Base-by-base conservation (phyloP, 2,888 invertebrate species). In the Clostera curtula region DNA sequence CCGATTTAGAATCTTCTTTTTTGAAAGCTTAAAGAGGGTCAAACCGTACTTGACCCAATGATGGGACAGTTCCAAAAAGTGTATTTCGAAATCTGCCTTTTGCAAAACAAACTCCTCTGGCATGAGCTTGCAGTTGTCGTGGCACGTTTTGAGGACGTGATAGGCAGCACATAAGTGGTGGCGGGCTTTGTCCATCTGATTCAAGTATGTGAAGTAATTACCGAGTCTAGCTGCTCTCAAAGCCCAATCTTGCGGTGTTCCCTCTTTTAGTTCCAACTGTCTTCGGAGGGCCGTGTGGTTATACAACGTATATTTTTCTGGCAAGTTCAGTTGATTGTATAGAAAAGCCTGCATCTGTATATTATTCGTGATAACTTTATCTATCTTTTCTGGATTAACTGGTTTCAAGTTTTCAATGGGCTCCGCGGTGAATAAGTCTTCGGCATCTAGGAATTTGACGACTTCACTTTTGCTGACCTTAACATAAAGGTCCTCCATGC, bases 91-190 rank as follows among this genome's bases (percentile, higher is more conserved):
- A 33, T 70, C 63, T 28, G 80, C 63, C 40, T 72, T 72, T 45
- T 72, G 70, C 3, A 65, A 31, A 1, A 80, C 57, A 31, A 80
- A 77, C 36, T 82, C 76, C 47, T 75, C 73, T 1, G 82, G 77
- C 40, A 77, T 66, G 5, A 82, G 66, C 34, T 77, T 76, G 40
- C 84, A 75, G 36, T 82, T 79, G 20, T 80, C 77, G 49, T 87
- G 87, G 42, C 87, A 82, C 4, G 85, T 83, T 28, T 83, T 69
- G 19, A 89, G 55, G 5, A 89, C 80, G 36, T 82, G 71, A 46
- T 85, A 84, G 1, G 89, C 87, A 18, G 88, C 88, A 43, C 86
- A 86, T 32, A 92, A 70, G 58, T 91, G 90, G 60, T 91, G 89
- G 18, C 90, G 70, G 2, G 89, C 88, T 39, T 84, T 77, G 8